These are phyloP conservation scores for Lepilemur septentrionalis DNA, from an alignment of 2,797 vertebrate species.

Conservation along the genomic window DNA sequence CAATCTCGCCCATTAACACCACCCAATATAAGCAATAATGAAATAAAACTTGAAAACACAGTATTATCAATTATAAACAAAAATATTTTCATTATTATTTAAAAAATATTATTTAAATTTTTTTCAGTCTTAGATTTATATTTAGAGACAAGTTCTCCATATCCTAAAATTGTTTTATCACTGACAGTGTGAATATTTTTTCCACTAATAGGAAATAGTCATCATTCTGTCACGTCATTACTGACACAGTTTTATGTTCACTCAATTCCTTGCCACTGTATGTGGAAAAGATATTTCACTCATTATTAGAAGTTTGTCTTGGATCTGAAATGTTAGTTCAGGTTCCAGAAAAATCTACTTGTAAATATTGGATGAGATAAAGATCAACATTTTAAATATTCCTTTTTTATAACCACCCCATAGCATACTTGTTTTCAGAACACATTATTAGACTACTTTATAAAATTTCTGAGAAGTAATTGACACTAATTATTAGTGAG, in stretches of 20 bases:
- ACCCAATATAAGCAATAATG: background rate
- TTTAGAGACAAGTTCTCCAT: background rate
- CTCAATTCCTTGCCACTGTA: background rate
- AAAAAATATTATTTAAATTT: background rate
- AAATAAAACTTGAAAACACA: background rate
- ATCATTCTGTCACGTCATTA: background rate
- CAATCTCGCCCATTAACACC: background rate
- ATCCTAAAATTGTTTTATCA: background rate
- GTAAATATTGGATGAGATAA: background rate
- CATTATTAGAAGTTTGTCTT: background rate
- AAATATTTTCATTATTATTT: background rate
- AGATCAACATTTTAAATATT: constrained; percentile 3
- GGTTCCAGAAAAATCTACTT: background rate
- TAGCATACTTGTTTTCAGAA: background rate
- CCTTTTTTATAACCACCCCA: background rate
- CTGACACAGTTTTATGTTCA: background rate
- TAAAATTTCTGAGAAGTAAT: background rate
- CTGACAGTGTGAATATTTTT: background rate
- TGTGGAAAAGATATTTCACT: background rate
- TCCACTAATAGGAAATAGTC: background rate
- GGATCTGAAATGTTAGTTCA: background rate
- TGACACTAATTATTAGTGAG: background rate
- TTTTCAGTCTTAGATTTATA: background rate
- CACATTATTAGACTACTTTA: background rate
- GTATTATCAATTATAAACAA: background rate